Conservation (phyloP, 2,888 invertebrate species). For the Sepiola atlantica region DNA sequence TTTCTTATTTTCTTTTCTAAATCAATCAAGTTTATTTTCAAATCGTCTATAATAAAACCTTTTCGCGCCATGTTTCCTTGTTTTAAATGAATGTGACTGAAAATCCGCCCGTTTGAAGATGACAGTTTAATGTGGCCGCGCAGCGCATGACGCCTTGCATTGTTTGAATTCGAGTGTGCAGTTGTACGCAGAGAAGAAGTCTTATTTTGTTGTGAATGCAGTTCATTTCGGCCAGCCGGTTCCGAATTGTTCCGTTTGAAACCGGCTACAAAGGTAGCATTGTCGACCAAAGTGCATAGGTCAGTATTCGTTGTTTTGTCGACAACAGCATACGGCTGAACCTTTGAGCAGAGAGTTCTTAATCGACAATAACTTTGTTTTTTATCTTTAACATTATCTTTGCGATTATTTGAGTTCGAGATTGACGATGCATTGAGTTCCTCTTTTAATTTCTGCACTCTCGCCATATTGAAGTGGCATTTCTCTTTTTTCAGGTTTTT, state of each 20-base stretch:
- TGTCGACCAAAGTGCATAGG: not conserved
- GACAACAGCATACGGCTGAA: not conserved
- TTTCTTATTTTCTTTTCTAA: conserved; percentile 10
- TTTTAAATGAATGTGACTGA: not conserved
- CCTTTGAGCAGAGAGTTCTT: not conserved
- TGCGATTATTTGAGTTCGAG: not conserved
- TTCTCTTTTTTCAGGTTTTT: not conserved
- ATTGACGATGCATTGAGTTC: not conserved
- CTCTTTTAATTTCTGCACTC: not conserved
- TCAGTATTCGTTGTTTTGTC: not conserved
- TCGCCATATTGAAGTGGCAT: not conserved
- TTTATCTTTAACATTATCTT: not conserved
- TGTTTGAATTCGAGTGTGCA: not conserved
- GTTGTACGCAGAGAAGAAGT: not conserved
- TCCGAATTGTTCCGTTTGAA: not conserved
- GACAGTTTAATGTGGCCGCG: not conserved
- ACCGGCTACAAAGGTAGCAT: not conserved
- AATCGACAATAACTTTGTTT: not conserved
- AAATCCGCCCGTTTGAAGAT: not conserved
- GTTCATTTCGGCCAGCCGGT: not conserved
- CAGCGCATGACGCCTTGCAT: not conserved
- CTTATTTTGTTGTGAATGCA: not conserved
- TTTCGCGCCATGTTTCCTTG: not conserved
- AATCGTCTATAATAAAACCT: not conserved
- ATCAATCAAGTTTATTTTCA: not conserved